phyloP scores from a whole-genome alignment of 2,113 vertebrate genomes.

The Callipepla squamata region DNA sequence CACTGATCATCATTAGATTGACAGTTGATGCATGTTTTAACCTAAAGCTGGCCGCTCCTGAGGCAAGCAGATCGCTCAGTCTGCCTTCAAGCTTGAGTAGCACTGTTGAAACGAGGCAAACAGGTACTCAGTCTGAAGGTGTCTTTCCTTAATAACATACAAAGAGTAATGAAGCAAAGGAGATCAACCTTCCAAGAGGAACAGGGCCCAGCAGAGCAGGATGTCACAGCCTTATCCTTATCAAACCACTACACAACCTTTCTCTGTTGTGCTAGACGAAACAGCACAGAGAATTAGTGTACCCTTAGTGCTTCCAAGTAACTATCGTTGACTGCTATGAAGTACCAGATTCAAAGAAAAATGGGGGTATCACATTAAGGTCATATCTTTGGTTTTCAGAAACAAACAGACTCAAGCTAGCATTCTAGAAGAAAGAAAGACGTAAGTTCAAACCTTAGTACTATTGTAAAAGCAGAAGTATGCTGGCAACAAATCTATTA shows the following conservation, averaged over 20 bases:
- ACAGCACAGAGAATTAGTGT: fast-evolving
- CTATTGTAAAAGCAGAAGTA: background rate
- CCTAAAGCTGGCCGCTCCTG: background rate
- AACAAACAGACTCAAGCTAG: background rate
- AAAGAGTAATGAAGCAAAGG: background rate
- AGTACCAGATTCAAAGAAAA: background rate
- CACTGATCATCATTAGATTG: background rate
- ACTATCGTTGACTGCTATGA: background rate
- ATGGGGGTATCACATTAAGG: background rate
- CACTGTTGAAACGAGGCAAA: background rate
- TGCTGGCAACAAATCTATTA: background rate
- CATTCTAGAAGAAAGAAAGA: background rate
- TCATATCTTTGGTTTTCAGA: background rate
- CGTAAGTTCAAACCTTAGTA: background rate
- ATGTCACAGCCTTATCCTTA: background rate
- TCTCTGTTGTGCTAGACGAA: background rate
- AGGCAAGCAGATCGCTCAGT: background rate
- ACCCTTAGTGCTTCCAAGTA: background rate
- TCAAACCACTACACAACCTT: background rate
- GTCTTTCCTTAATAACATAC: background rate
- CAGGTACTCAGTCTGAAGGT: fast-evolving
- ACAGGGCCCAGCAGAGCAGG: fast-evolving
- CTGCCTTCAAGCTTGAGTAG: background rate
- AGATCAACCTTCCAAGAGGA: background rate
- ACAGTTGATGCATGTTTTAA: background rate